Evolutionary conservation across 2,888 invertebrate species (phyloP), one percentile per base, ranked within the genome.

Genomic region (Phoenoteleia sp.): DNA sequence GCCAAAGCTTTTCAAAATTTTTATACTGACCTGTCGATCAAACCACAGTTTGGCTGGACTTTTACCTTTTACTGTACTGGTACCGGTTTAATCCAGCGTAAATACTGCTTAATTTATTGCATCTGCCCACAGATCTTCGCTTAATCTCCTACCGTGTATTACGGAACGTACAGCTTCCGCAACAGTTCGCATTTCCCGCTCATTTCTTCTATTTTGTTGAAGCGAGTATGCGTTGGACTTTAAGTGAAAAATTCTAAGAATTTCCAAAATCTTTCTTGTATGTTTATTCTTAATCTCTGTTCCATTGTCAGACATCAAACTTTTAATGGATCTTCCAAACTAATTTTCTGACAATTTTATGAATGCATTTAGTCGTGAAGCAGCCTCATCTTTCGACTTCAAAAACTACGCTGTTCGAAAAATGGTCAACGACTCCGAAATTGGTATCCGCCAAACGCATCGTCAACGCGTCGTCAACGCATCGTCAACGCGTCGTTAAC

Each of bases 31-130:
- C n/a, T n/a, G n/a, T 15, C 85, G 58, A 52, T 86, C 86, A 67
- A 82, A 87, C 87, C 86, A 86, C 27, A 87, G 76, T n/a, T n/a
- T n/a, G n/a, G n/a, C n/a, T n/a, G n/a, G n/a, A n/a, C n/a, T n/a
- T n/a, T n/a, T n/a, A n/a, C 76, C 77, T 66, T 62, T 67, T 15
- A 82, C 64, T 60, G 76, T 64, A 42, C 88, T 88, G 17, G 87
- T 86, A 66, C 87, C 82, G 19, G 88, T 88, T 56, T 87, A 86
- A 81, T 89, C 88, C 17, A 89, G 42, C 39, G 89, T 88, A 39
- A 89, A 87, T 13, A 87, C 85, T 29, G 82, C 72, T 77, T 88
- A 85, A 62, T n/a, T n/a, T n/a, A n/a, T n/a, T n/a, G n/a, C n/a
- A n/a, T n/a, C n/a, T n/a, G n/a, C n/a, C n/a, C n/a, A 86, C 56